Base-by-base conservation (phyloP, 2,113 vertebrate species). In the Dipodomys merriami region DNA sequence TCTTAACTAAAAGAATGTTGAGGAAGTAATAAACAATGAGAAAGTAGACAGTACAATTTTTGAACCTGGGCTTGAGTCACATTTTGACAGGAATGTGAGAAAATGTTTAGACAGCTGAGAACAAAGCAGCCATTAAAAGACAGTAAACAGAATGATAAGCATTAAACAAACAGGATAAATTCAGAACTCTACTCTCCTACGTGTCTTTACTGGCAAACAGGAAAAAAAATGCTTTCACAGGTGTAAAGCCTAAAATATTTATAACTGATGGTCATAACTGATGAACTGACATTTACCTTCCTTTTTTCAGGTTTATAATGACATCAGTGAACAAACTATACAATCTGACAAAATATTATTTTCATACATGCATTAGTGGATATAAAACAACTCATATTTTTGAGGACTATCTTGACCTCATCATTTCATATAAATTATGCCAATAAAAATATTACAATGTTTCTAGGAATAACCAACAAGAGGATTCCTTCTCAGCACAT, bases 71-170 rank as follows among this genome's bases (percentile, higher is more conserved):
- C 76, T 83, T 7, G 19, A 96, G 83, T 92, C 65, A 84, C 73
- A 97, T 89, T 96, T 93, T 94, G 65, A 95, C 79, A 96, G 95
- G 89, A 93, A 95, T 92, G 85, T 91, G 62, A 94, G 44, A 93
- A 78, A 96, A 90, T 97, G 95, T 97, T 97, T 97, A 94, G 60
- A 96, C 94, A 97, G 96, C 94, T 97, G 96, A 88, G 86, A 96
- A 91, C 20, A 92, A 30, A 71, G 29, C 60, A 86, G 62, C 91
- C 95, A 95, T 91, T 83, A 79, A 94, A 96, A 96, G 91, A 97
- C 30, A 93, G 80, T 91, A 86, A 95, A 83, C 71, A 97, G 82
- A 95, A 95, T 73, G 89, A 95, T 95, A 97, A 95, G 85, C 79
- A 86, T 87, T 94, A 93, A 90, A 81, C 85, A 97, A 97, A 97